Evolutionary conservation across 2,797 vertebrate genomes (phyloP).

Genomic region (Steatocranus sp.): DNA sequence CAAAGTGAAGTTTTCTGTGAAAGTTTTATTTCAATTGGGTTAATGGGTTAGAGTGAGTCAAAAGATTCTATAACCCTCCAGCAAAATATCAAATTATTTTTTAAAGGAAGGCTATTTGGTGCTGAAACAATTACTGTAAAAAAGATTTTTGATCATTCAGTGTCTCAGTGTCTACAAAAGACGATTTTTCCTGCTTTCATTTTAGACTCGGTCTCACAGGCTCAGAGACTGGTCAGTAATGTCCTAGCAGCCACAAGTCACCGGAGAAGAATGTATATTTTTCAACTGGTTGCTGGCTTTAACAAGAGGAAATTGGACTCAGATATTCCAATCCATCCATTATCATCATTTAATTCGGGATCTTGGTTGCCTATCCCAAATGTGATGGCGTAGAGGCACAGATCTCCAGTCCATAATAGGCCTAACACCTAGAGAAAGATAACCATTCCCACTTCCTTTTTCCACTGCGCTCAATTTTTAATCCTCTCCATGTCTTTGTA

Average conservation of each 20-base stretch:
- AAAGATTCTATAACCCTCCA: background rate
- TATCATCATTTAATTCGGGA: rapidly evolving
- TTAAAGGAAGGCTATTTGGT: background rate
- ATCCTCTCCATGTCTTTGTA: background rate
- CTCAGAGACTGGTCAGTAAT: background rate
- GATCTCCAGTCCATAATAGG: background rate
- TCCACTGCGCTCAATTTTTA: background rate
- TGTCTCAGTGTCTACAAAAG: background rate
- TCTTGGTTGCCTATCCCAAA: background rate
- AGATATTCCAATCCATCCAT: background rate
- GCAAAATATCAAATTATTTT: background rate
- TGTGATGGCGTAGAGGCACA: background rate
- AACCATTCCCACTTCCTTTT: background rate
- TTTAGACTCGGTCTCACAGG: background rate
- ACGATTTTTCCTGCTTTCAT: background rate
- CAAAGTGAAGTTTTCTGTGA: background rate
- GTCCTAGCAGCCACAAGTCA: background rate
- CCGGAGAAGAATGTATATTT: background rate
- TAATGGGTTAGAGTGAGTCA: background rate
- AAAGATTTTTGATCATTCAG: background rate
- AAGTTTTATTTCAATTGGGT: background rate
- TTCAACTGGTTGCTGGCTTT: background rate
- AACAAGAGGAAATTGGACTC: background rate
- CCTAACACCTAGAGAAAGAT: background rate
- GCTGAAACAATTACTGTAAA: background rate